Percentiles rank a stretch among this genome's conserved stretches.
phyloP scores from a whole-genome alignment of 2,888 invertebrate species.

The Cacoxenus indagator region DNA sequence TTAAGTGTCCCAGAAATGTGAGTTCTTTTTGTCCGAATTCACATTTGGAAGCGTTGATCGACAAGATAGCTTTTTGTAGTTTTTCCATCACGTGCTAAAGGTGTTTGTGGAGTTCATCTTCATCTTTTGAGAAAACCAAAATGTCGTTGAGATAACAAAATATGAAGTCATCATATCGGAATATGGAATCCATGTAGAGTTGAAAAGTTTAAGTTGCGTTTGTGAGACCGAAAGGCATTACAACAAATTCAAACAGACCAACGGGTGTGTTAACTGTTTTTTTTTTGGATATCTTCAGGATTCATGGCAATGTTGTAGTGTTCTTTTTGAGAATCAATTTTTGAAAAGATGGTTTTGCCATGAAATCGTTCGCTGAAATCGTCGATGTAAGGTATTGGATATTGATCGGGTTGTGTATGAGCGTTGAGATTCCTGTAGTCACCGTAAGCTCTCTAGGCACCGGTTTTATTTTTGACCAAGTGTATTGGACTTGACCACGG shows the following conservation, averaged over 20 bases:
- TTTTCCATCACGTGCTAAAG: constrained; percentile 37
- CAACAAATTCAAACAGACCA: constrained; percentile 59
- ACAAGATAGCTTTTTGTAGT: constrained; percentile 39
- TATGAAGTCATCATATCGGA: constrained; percentile 44
- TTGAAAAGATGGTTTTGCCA: background rate
- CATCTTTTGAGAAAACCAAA: constrained; percentile 41
- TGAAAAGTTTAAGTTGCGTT: constrained; percentile 66
- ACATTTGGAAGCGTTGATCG: constrained; percentile 43
- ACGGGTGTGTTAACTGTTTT: constrained; percentile 65
- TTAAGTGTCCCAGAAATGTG: constrained; percentile 33
- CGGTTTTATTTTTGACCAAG: constrained; percentile 7
- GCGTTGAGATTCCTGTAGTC: background rate
- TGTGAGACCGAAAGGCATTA: constrained; percentile 51
- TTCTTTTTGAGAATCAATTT: constrained; percentile 49
- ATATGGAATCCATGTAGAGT: constrained; percentile 27
- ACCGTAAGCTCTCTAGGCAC: constrained; percentile 1
- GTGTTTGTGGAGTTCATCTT: constrained; percentile 39
- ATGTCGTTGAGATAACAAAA: constrained; percentile 55
- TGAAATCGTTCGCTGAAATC: background rate
- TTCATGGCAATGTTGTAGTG: constrained; percentile 64
- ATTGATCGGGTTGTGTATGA: background rate
- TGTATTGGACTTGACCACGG: constrained; percentile 9
- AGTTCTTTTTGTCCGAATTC: constrained; percentile 30
- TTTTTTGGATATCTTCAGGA: constrained; percentile 59
- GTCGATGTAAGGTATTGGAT: background rate